Evolutionary conservation across 2,888 invertebrate genomes (phyloP).

Genomic region (Chirona hameri): DNA sequence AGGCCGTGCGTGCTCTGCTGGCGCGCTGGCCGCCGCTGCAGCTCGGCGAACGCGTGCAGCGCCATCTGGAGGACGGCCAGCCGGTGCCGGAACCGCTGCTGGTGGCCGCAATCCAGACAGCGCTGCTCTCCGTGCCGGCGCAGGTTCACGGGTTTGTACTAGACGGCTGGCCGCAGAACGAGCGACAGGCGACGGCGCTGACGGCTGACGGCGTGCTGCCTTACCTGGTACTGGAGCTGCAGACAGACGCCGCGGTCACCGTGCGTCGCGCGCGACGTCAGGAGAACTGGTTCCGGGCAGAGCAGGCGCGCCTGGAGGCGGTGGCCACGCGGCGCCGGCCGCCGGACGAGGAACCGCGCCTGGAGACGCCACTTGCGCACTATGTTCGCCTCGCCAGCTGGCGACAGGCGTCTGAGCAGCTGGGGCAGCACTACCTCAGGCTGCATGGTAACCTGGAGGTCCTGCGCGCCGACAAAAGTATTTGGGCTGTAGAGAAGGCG

Average conservation of each 20-base stretch:
- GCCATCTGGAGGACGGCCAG: not conserved
- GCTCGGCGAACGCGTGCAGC: not conserved
- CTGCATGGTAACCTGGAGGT: not conserved
- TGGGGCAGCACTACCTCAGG: not conserved
- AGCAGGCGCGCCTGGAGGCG: not conserved
- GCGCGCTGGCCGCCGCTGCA: constrained; percentile 7
- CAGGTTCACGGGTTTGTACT: constrained; percentile 13
- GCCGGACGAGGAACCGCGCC: not conserved
- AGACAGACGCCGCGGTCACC: not conserved
- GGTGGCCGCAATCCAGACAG: not conserved
- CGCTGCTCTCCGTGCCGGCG: not conserved
- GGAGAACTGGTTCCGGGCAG: constrained; percentile 24
- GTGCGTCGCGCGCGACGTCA: not conserved
- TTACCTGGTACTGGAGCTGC: constrained; percentile 2
- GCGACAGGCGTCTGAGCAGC: not conserved
- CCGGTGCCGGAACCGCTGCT: not conserved
- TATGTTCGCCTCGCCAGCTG: not conserved
- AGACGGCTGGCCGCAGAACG: constrained; percentile 5
- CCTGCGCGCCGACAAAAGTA: not conserved
- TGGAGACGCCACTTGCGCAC: not conserved
- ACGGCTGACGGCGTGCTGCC: constrained; percentile 7
- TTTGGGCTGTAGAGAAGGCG: not conserved
- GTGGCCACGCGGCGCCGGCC: not conserved
- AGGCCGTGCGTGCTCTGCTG: not conserved
- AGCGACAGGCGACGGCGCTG: not conserved